Evolutionary conservation across 1,140 invertebrate species (phyloP), one percentile per base, ranked within the genome.

Genomic region (Gonioctena quinquepunctata): DNA sequence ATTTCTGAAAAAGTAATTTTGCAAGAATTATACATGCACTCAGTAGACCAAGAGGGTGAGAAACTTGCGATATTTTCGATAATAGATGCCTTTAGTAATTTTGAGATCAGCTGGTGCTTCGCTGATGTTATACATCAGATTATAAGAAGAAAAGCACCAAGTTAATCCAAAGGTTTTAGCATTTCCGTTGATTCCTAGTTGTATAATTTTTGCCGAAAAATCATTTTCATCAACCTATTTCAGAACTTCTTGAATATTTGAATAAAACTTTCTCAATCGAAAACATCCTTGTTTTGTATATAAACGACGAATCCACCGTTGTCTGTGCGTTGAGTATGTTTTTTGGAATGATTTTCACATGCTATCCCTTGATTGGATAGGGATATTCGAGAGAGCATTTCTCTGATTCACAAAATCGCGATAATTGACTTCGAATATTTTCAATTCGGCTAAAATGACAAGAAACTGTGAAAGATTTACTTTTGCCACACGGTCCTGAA

Each of bases 31-130:
- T 77, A 22, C 81, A 54, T 23, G 83, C 82, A 50, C 72, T 69
- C 8, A 84, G 26, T 25, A 83, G 70, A 23, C 83, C 84, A n/a
- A 83, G 73, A n/a, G 83, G 84, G 71, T 86, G 84, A 68, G 82
- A 86, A 11, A 83, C 50, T 71, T 80, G 70, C 8, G 75, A 70
- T 7, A 80, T 68, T 6, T 5, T n/a, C 1, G 69, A 71, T 52
- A 61, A 27, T 52, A 68, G 4, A 42, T 8, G 6, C 69, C 26
- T 50, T 68, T 71, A 16, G 66, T 59, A 5, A 59, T 25, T 84
- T 82, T 21, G 77, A 76, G 1, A 86, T 60, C 16, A 83, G 61
- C 27, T 28, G 8, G 3, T 8, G 3, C 27, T 4, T 28, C 8
- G 8, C 8, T 28, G 3, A 28, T 28, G 3, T 8, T 28, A 8